Conservation (phyloP, 2,797 vertebrate genomes). For the Amblyopsis hoosieri region DNA sequence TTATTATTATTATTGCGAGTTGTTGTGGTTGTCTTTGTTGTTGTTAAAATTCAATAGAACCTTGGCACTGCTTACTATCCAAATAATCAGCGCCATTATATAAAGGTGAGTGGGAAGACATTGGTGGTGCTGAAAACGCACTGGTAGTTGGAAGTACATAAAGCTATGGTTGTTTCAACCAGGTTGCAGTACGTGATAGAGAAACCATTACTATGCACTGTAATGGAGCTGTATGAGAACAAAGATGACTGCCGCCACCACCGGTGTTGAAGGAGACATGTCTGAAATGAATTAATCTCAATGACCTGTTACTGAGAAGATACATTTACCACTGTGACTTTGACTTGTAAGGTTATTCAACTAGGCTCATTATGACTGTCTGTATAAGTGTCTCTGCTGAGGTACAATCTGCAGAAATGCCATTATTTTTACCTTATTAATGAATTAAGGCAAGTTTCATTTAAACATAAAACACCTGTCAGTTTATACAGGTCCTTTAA, state of each 20-base stretch:
- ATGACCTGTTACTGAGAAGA: constrained; percentile 33
- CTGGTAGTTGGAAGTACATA: constrained; percentile 13
- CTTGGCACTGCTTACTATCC: no score
- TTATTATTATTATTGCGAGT: no score
- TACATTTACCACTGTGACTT: constrained; percentile 27
- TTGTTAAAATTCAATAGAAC: no score
- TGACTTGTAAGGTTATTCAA: constrained; percentile 47
- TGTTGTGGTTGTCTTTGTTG: no score
- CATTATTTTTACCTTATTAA: no score
- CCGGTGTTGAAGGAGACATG: constrained; percentile 55
- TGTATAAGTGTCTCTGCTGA: background rate
- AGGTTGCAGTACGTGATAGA: constrained; percentile 22
- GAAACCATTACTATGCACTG: constrained; percentile 23
- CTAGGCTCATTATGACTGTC: background rate
- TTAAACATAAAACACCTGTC: no score
- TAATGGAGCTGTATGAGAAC: constrained; percentile 56
- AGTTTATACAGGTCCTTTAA: no score
- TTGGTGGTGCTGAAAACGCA: no score
- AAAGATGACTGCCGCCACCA: constrained; percentile 53
- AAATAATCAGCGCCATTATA: no score
- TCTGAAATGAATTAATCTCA: constrained; percentile 38
- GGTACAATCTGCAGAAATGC: background rate
- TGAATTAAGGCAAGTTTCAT: no score
- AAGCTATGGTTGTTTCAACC: constrained; percentile 31
- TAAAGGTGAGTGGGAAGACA: no score